Evolutionary conservation across 2,888 invertebrate species (phyloP).

Genomic region (Pecten maximus): DNA sequence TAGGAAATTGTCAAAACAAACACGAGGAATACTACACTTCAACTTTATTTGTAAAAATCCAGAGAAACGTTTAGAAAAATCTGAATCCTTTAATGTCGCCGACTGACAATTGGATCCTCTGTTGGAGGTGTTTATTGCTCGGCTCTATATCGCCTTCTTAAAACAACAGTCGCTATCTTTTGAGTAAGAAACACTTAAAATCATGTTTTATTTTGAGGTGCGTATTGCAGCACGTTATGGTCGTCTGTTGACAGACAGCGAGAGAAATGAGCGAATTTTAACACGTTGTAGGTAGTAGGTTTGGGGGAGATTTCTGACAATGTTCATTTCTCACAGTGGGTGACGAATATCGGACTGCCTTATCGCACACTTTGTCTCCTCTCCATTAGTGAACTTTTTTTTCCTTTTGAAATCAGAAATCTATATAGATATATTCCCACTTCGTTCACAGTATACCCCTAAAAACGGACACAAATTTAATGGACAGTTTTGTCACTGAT

Average conservation of each 20-base stretch:
- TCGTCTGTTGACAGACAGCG: slow-evolving; percentile 13
- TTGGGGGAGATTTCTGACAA: not conserved
- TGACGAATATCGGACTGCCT: not conserved
- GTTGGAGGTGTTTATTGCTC: not conserved
- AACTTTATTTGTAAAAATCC: slow-evolving; percentile 23
- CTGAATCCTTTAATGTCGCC: not conserved
- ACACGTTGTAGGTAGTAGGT: slow-evolving; percentile 18
- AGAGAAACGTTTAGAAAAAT: slow-evolving; percentile 25
- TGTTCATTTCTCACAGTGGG: not conserved
- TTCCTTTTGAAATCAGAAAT: not conserved
- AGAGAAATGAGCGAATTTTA: slow-evolving; percentile 3
- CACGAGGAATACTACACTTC: not conserved
- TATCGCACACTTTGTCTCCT: not conserved
- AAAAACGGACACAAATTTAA: too few relatives aligned
- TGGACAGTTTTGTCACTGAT: too few relatives aligned
- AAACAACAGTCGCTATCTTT: slow-evolving; percentile 31
- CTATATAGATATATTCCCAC: not conserved
- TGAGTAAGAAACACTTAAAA: slow-evolving; percentile 15
- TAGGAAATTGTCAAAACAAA: slow-evolving; percentile 23
- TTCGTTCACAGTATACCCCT: not conserved
- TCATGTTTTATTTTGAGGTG: slow-evolving; percentile 12
- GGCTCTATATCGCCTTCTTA: not conserved
- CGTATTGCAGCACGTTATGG: not conserved
- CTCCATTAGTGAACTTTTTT: not conserved
- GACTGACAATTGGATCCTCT: not conserved